Evolutionary conservation across 1,140 invertebrate species (phyloP).

Genomic region (Lutraria rhynchaena): DNA sequence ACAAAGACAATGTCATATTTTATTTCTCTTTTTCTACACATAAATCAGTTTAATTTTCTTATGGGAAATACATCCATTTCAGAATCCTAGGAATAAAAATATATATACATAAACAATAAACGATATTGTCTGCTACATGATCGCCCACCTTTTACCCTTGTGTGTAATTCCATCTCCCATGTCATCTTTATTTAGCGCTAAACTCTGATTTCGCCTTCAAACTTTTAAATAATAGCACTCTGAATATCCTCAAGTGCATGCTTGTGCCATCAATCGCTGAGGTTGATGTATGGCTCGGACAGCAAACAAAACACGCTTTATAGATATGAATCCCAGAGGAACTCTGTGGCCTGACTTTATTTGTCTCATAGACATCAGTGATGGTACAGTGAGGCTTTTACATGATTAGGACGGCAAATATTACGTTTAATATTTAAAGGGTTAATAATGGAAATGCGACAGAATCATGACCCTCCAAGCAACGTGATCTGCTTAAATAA

Average conservation of each 20-base stretch:
- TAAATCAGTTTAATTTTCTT: constrained; percentile 43
- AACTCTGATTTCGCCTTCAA: constrained; percentile 39
- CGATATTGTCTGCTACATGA: constrained; percentile 9
- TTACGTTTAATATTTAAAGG: too few species aligned
- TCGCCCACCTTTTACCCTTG: not conserved
- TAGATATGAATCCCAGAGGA: not conserved
- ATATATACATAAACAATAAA: constrained; percentile 21
- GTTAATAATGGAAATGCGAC: too few species aligned
- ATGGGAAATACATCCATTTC: constrained; percentile 13
- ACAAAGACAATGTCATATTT: constrained; percentile 6
- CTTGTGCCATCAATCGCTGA: constrained; percentile 12
- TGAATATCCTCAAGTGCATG: not conserved
- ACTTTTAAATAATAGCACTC: constrained; percentile 21
- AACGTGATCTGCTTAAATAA: too few species aligned
- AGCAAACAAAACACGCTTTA: constrained; percentile 28
- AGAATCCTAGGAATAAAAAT: too few species aligned
- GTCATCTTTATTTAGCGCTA: not conserved
- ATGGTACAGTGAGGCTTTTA: too few species aligned
- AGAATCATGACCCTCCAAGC: too few species aligned
- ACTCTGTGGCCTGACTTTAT: too few species aligned
- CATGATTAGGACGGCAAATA: too few species aligned
- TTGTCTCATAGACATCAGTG: too few species aligned
- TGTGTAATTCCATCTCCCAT: constrained; percentile 28
- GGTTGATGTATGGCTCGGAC: constrained; percentile 23
- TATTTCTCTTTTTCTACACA: constrained; percentile 32